phyloP scores from a whole-genome alignment of 2,113 vertebrate genomes.

The Colistium nudipinnis region DNA sequence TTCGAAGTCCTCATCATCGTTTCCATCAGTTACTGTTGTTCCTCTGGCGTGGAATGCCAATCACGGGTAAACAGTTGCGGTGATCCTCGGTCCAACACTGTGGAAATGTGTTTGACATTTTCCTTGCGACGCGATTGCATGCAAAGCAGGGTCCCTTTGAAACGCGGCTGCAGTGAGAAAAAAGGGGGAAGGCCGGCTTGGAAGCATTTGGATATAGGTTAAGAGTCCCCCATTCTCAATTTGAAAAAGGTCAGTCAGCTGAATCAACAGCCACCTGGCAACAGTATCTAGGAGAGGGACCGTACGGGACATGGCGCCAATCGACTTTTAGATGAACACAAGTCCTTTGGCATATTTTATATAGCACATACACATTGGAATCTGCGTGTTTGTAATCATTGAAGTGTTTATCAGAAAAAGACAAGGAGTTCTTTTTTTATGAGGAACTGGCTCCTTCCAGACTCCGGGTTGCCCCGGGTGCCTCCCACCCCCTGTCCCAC shows the following conservation, averaged over 20 bases:
- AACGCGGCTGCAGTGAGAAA: conserved; percentile 29
- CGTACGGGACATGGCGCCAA: conserved; percentile 5
- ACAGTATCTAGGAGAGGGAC: neutral
- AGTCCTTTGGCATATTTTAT: neutral
- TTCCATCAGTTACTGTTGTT: neutral
- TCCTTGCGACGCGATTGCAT: conserved; percentile 8
- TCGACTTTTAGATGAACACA: neutral
- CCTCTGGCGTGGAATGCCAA: neutral
- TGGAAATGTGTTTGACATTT: conserved; percentile 1
- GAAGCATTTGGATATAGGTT: conserved; percentile 36
- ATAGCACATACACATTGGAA: neutral
- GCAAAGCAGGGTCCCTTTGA: conserved; percentile 37
- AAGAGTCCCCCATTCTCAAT: conserved; percentile 39
- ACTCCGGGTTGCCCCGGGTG: conserved; percentile 55
- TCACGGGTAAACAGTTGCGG: neutral
- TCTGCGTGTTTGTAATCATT: neutral
- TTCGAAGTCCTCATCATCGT: no score
- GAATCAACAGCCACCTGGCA: conserved; percentile 31
- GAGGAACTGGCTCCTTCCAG: conserved; percentile 53
- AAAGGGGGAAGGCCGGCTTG: conserved; percentile 11
- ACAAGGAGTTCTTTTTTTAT: conserved; percentile 14
- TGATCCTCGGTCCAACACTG: neutral
- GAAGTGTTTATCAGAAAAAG: neutral
- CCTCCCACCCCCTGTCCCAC: conserved; percentile 51
- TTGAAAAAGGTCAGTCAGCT: conserved; percentile 52